A percentile compares a stretch with the other conserved stretches of the same genome.
Evolutionary conservation across 2,113 vertebrate genomes (phyloP).

Genomic region (Leptosomus discolor): DNA sequence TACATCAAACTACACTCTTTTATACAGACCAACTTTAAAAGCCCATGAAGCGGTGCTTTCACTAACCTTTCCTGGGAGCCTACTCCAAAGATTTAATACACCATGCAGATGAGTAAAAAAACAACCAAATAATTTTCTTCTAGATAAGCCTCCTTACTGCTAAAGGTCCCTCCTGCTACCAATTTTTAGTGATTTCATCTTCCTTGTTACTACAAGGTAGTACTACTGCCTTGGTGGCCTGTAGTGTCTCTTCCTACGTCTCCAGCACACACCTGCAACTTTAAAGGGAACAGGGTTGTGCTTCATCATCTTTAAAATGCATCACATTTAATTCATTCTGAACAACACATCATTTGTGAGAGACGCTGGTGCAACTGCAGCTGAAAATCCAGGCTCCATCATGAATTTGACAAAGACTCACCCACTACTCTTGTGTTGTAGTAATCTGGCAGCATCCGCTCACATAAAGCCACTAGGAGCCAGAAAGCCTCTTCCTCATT

Average conservation of each 20-base stretch:
- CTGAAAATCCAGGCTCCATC: background rate
- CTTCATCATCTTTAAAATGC: background rate
- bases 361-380: background rate
- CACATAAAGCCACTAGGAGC: constrained; percentile 94
- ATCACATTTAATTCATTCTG: background rate
- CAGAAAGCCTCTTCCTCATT: constrained; percentile 96
- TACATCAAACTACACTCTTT: background rate
- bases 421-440: constrained; percentile 98
- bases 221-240: background rate
- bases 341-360: background rate
- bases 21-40: background rate
- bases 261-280: background rate
- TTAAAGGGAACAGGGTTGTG: background rate
- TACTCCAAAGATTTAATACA: background rate
- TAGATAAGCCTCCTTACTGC: background rate
- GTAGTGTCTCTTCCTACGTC: background rate
- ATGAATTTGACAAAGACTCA: constrained; percentile 70
- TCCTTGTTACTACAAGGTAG: background rate
- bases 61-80: background rate
- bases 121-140: background rate
- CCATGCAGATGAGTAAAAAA: background rate
- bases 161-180: background rate
- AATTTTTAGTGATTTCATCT: background rate
- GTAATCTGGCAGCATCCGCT: constrained; percentile 96
- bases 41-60: background rate